Percentiles rank a stretch among this genome's conserved stretches.
Evolutionary conservation across 2,888 invertebrate species (phyloP).

Genomic region (Drosophila parthenogenetica): DNA sequence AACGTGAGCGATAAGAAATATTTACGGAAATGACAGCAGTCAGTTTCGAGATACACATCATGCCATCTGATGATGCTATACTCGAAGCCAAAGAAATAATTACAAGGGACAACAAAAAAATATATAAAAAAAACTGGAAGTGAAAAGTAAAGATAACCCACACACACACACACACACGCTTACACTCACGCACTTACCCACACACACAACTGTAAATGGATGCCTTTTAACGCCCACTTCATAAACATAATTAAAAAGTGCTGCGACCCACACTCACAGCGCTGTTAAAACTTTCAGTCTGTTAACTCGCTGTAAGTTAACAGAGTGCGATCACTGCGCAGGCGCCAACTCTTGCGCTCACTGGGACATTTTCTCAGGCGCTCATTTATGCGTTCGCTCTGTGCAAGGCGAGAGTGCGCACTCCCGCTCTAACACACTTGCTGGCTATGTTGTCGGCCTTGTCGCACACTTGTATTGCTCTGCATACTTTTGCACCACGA

Average conservation of each 20-base stretch:
- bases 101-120: slow-evolving; percentile 10
- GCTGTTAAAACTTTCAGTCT: slow-evolving; percentile 31
- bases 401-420: slow-evolving; percentile 15
- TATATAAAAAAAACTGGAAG: slow-evolving; percentile 11
- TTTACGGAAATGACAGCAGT: slow-evolving; percentile 45
- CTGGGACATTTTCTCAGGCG: slow-evolving; percentile 59
- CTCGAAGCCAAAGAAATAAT: slow-evolving; percentile 32
- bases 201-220: slow-evolving; percentile 2
- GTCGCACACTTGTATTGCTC: slow-evolving; percentile 44
- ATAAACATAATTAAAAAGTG: slow-evolving; percentile 68
- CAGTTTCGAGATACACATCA: slow-evolving; percentile 12
- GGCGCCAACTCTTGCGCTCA: slow-evolving; percentile 48
- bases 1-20: neutral
- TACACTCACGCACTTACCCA: neutral
- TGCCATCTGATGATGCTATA: slow-evolving; percentile 21
- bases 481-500: slow-evolving; percentile 45
- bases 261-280: slow-evolving; percentile 15
- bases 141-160: slow-evolving; percentile 40
- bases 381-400: slow-evolving; percentile 1
- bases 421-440: slow-evolving; percentile 13
- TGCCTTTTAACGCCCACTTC: slow-evolving; percentile 51
- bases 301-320: neutral
- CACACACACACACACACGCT: slow-evolving; percentile 12
- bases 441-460: slow-evolving; percentile 44
- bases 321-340: slow-evolving; percentile 30